Evolutionary conservation across 1,140 invertebrate species (phyloP), one percentile per base, ranked within the genome.

Genomic region (Ceratina japonica): DNA sequence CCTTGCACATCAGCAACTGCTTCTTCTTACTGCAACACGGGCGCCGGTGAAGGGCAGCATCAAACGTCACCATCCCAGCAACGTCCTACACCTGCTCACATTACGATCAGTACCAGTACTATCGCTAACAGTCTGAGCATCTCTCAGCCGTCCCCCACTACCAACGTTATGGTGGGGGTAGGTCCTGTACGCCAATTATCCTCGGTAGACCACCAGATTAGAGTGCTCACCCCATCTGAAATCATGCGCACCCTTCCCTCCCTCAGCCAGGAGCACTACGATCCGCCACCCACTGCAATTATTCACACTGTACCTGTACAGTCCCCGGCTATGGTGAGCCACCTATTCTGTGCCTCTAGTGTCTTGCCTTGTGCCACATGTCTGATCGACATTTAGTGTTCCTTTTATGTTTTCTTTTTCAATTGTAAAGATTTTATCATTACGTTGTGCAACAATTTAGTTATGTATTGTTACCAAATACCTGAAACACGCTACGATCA

Each of bases 221-320:
- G 96, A 92, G 96, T 96, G 92, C 94, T 97, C 91, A 97, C 96
- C 88, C 96, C 96, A 84, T 96, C 95, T 86, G 96, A 97, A 94
- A 97, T 97, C 91, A 97, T 97, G 96, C 95, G 95, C 93, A 97
- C 96, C 90, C 95, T 96, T 92, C 96, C 96, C 90, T 96, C 95
- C 91, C 94, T 97, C 91, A 93, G 93, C 93, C 95, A 95, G 93
- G 95, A 95, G 93, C 93, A 93, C 91, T 95, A 94, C 93, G 94
- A 95, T 91, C 92, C 93, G 91, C 93, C 93, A 93, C 83, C 92
- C 91, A 91, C 91, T 89, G 90, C 90, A 92, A 92, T 93, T 91
- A 92, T 92, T 92, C 92, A 92, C 91, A 92, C 91, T 92, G 91
- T 92, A 91, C 91, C 90, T 91, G 90, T 92, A 92, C 91, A 91